Conservation (phyloP, 64 coral and sea anemone genomes). For the Actinia tenebrosa region DNA sequence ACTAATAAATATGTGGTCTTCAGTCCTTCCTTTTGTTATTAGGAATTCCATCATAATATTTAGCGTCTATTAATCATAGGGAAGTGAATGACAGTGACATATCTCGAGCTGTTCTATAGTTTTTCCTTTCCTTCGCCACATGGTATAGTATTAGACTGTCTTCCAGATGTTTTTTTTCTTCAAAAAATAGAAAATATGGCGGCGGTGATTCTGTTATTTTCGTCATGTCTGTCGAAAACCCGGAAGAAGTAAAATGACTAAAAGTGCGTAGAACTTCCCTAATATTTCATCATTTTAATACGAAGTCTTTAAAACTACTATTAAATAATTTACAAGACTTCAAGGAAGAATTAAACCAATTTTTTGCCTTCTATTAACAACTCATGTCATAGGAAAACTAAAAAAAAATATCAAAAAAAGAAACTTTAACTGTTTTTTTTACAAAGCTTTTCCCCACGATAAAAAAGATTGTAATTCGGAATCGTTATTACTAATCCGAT, state of each 20-base stretch:
- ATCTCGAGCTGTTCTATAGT: neutral
- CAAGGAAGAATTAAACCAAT: neutral
- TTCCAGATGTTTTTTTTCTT: neutral
- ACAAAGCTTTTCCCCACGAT: neutral
- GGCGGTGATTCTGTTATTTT: neutral
- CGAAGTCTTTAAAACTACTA: neutral
- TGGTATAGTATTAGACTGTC: neutral
- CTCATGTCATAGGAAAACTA: too few relatives aligned
- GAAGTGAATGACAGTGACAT: neutral
- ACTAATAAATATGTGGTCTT: neutral
- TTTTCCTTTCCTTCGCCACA: neutral
- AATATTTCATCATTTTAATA: neutral
- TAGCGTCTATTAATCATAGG: neutral
- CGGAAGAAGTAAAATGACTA: neutral
- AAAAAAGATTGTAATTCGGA: neutral
- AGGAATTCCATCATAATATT: neutral
- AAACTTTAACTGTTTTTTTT: neutral
- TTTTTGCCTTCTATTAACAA: neutral
- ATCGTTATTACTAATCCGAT: too few relatives aligned
- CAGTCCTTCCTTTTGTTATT: neutral
- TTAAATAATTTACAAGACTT: neutral
- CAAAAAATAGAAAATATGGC: neutral
- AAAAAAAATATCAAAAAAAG: neutral
- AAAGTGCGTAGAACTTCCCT: neutral
- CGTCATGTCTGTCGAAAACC: neutral